Base-by-base conservation (phyloP, 2,888 invertebrate genomes). In the Drosophila fungiperda region DNA sequence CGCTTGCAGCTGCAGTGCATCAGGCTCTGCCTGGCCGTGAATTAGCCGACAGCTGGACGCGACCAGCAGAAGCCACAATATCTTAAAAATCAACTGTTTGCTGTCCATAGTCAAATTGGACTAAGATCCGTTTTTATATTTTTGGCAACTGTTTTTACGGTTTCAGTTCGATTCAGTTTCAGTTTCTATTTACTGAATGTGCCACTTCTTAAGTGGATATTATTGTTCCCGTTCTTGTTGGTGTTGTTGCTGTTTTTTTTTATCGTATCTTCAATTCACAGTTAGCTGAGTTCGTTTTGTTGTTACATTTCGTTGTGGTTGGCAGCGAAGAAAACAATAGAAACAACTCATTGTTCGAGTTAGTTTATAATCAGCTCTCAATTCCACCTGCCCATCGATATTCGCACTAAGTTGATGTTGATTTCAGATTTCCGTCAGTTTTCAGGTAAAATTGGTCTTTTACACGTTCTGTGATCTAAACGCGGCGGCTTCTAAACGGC, bases 401-500 rank as follows among this genome's bases (percentile, higher is more conserved):
- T 89, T 89, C 87, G 87, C 87, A 74, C 64, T 64, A 68, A 33
- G 61, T 67, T 58, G 76, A 57, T 72, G 58, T 57, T 58, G 67
- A 60, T 50, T 66, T 68, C 38, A 66, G 42, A 68, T 61, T 63
- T 58, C 32, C 23, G 35, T 60, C 33, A 52, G 53, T 68, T 69
- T 70, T 42, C 40, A 54, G 23, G 4, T 6, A 23, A 5, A 32
- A 23, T 55, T 38, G 49, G 35, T 45, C 33, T 55, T 58, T 45
- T 50, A 42, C 52, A 72, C 60, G 67, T 53, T 76, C 61, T 70
- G 71, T 64, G 85, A 67, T 88, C 87, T 86, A 73, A 82, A 78
- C 89, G 74, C 85, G 82, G 59, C 85, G 89, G 73, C 89, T 84
- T 82, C 87, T 80, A 64, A 87, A 87, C 87, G 85, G 85, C 87